A percentile compares a stretch with the other conserved stretches of the same genome.
Conservation (phyloP, 2,113 vertebrate species). For the Aptenodytes patagonicus region DNA sequence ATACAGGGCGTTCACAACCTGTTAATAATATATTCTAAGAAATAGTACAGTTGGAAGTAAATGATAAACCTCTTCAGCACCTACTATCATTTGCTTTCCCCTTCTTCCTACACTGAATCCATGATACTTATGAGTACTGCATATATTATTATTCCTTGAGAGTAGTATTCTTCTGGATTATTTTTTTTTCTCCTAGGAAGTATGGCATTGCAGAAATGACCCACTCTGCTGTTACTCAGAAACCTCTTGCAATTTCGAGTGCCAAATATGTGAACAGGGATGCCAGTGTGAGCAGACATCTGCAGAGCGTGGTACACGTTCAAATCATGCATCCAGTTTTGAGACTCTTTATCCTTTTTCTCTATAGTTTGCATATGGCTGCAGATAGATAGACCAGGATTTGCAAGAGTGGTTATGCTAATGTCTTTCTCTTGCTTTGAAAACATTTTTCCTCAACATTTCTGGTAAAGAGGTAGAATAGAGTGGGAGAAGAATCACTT, state of each 20-base stretch:
- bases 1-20: neutral
- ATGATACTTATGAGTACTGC: neutral
- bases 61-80: neutral
- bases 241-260: neutral
- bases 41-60: neutral
- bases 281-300: neutral
- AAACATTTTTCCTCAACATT: neutral
- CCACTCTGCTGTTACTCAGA: neutral
- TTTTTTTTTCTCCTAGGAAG: neutral
- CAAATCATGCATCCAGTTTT: neutral
- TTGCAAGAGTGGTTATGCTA: neutral
- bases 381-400: neutral
- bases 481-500: neutral
- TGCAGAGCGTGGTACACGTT: neutral
- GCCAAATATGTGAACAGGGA: neutral
- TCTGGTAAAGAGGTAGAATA: neutral
- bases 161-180: neutral
- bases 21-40: neutral
- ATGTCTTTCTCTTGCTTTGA: neutral
- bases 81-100: neutral
- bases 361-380: neutral
- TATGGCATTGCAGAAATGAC: neutral
- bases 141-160: neutral
- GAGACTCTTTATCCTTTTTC: neutral
- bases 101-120: neutral